These are phyloP conservation scores for Eira barbara DNA, from an alignment of 2,113 vertebrate species.

Conservation along the genomic window DNA sequence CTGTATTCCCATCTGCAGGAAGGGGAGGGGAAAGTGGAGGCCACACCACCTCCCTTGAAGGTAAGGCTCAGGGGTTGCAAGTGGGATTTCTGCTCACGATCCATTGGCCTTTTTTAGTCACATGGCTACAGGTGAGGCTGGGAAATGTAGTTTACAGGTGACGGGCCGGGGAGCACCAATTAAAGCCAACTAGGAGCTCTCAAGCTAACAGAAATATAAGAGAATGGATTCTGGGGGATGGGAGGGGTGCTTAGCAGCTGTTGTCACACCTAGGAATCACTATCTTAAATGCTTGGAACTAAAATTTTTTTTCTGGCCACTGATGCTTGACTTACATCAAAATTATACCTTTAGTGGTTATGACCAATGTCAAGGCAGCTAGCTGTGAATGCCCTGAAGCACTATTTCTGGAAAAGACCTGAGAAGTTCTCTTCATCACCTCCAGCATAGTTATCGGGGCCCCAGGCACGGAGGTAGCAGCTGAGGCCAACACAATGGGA, in stretches of 20 bases:
- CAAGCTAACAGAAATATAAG: background rate
- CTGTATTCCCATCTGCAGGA: background rate
- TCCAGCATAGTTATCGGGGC: background rate
- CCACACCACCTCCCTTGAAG: background rate
- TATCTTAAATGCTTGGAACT: background rate
- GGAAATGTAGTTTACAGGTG: background rate
- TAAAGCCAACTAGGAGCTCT: background rate
- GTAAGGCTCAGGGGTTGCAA: background rate
- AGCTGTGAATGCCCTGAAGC: background rate
- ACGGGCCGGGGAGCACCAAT: background rate
- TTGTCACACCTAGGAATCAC: background rate
- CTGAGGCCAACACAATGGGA: background rate
- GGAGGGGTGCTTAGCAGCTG: fast-evolving
- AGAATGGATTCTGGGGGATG: background rate
- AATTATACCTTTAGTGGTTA: background rate
- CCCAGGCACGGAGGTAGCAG: background rate
- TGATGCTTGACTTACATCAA: background rate
- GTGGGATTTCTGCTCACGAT: background rate
- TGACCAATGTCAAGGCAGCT: background rate
- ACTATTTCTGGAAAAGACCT: background rate
- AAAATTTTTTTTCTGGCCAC: no score
- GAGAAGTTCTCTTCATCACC: background rate
- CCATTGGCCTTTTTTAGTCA: background rate
- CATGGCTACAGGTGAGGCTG: background rate
- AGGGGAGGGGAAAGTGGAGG: background rate